Evolutionary conservation across 2,797 vertebrate species (phyloP), one percentile per base, ranked within the genome.

Genomic region (Propithecus deckenii): DNA sequence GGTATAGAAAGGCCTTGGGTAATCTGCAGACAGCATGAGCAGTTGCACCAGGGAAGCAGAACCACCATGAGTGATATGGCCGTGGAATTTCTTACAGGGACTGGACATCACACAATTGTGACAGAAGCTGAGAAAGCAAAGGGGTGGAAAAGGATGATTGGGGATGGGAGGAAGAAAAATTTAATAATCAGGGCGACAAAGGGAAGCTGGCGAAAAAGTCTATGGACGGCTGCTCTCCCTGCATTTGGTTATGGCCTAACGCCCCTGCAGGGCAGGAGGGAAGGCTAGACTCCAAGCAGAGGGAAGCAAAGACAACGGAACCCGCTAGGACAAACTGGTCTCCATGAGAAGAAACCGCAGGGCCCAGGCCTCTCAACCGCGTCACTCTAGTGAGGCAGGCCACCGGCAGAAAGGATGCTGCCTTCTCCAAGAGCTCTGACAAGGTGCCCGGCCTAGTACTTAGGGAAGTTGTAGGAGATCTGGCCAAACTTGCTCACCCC

Each of bases 51-150:
- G 41, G 28, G 50, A 48, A 65, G 41, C 15, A 25, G 41, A 74
- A 69, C 46, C 18, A 4, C 35, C 52, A 22, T 48, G 28, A n/a
- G 8, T 63, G 57, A 71, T 20, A 20, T 3, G 3, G 20, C 38
- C 30, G n/a, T 3, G 7, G 23, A 25, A 43, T 78, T 88, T 61
- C 41, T 76, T n/a, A 3, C 18, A 38, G 84, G 38, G 48, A 57
- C 67, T 46, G 75, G n/a, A 32, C 5, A 18, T 30, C 46, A 55
- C 63, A 32, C 5, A 63, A 5, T 9, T 72, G 65, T 50, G 22
- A 28, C 23, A 80, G 50, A 75, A 41, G 22, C 23, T 86, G 23
- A 94, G 55, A 55, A 92, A 89, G 46, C 20, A 69, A 90, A 89
- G 32, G 46, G 83, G 52, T 43, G 1, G 17, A 61, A 61, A 59